Evolutionary conservation across 2,113 vertebrate species (phyloP).

Genomic region (Lophura nycthemera): DNA sequence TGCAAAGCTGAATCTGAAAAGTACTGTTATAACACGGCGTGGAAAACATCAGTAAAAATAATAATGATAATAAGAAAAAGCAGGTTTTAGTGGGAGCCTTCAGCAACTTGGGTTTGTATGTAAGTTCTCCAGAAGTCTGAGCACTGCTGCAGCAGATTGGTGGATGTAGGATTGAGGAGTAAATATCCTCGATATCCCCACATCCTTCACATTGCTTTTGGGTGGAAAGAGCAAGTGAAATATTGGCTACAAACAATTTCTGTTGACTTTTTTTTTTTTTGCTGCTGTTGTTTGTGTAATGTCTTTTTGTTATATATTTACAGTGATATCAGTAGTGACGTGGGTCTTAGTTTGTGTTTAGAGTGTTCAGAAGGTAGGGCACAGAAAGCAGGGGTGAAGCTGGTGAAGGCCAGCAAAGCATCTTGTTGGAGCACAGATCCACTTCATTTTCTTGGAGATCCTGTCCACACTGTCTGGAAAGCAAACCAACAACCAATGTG

Average conservation of each 20-base stretch:
- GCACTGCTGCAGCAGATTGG: rapidly evolving
- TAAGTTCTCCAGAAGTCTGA: background rate
- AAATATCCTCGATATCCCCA: background rate
- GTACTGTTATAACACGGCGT: background rate
- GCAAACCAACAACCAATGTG: rapidly evolving
- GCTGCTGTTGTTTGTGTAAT: background rate
- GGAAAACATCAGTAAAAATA: background rate
- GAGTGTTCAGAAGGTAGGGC: background rate
- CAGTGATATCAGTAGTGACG: background rate
- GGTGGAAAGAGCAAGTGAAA: background rate
- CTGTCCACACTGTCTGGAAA: background rate
- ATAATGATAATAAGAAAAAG: background rate
- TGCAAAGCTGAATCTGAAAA: background rate
- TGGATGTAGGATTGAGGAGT: background rate
- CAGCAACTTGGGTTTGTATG: background rate
- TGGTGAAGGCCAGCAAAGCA: background rate
- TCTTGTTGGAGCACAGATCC: background rate
- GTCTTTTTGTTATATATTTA: background rate
- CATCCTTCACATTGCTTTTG: rapidly evolving
- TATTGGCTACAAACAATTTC: background rate
- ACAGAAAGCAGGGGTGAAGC: background rate
- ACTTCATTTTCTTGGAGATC: background rate
- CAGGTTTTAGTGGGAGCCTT: background rate
- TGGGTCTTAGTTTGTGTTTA: background rate
- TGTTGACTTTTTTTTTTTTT: background rate